Conservation (phyloP, 2,888 invertebrate species). For the Hesperia comma region DNA sequence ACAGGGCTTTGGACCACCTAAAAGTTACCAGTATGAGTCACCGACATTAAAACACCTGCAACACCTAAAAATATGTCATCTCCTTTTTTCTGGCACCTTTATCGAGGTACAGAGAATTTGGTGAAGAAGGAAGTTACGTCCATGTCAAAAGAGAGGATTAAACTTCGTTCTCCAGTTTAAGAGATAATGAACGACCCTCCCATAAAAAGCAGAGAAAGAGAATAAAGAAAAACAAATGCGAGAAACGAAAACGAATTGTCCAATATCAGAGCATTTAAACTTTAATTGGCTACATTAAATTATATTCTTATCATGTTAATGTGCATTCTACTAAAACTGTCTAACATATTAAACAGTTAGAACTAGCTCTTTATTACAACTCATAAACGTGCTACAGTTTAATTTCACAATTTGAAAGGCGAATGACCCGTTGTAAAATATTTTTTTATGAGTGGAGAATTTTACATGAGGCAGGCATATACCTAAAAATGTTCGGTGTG, state of each 20-base stretch:
- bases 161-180: constrained; percentile 19
- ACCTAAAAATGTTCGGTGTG: no score
- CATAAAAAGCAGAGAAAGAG: constrained; percentile 12
- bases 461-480: no score
- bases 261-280: constrained; percentile 28
- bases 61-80: not conserved
- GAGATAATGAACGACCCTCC: not conserved
- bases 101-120: not conserved
- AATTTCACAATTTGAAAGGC: no score
- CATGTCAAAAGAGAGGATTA: not conserved
- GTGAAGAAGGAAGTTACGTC: constrained; percentile 10
- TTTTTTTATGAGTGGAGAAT: no score
- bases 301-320: no score
- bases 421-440: no score
- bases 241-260: constrained; percentile 15
- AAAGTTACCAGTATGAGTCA: not conserved
- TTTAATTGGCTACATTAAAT: no score
- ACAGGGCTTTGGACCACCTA: constrained; percentile 8
- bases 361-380: no score
- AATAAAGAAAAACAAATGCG: constrained; percentile 24
- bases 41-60: constrained; percentile 4
- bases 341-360: no score
- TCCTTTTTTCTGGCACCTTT: not conserved
- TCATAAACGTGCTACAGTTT: no score
- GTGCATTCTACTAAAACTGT: no score